Conservation (phyloP, 1,140 invertebrate species). For the Nylanderia fulva region DNA sequence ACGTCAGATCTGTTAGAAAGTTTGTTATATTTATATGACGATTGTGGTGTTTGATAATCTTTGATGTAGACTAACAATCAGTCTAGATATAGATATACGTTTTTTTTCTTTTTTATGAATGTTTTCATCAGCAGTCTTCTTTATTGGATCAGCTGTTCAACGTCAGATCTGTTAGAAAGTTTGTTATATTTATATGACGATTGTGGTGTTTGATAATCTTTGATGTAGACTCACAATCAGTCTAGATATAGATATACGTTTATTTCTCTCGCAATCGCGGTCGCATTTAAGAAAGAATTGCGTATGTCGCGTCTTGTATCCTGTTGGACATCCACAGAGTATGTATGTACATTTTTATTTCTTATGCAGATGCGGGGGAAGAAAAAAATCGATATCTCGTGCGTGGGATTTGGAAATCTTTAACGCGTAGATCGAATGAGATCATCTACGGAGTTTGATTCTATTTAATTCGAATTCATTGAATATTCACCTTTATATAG, state of each 20-base stretch:
- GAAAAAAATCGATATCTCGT: neutral
- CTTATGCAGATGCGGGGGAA: neutral
- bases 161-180: neutral
- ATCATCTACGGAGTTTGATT: neutral
- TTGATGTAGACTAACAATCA: neutral
- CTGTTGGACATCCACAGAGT: neutral
- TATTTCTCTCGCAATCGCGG: neutral
- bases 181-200: neutral
- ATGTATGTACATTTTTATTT: neutral
- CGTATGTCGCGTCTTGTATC: neutral
- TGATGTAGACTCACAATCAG: neutral
- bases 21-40: neutral
- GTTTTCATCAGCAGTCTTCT: neutral
- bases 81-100: too few relatives aligned
- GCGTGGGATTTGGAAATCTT: slow-evolving; percentile 47
- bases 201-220: neutral
- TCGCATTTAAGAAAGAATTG: neutral
- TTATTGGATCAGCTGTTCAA: neutral
- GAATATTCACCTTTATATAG: neutral
- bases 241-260: neutral
- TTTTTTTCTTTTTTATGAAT: neutral
- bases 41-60: neutral
- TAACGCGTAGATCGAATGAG: slow-evolving; percentile 19
- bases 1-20: neutral
- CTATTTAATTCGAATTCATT: neutral